Evolutionary conservation across 35 echinoderm and acorn worm species (phyloP).

Genomic region (Chiridota heheva): DNA sequence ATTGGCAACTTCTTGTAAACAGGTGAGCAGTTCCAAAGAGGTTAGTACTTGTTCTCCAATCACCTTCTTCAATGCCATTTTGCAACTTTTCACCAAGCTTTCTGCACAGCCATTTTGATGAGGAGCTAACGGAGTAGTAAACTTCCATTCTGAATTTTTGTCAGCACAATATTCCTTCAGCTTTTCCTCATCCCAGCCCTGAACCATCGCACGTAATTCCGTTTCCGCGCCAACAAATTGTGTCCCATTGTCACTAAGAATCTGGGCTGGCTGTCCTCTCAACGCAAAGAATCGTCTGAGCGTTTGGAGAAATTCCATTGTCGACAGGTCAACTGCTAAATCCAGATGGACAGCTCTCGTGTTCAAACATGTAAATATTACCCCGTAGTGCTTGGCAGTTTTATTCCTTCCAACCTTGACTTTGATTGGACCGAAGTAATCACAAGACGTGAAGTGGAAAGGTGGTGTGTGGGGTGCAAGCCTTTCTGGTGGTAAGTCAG

Average conservation of each 20-base stretch:
- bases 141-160: conserved; percentile 39
- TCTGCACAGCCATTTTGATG: conserved; percentile 75
- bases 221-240: conserved; percentile 66
- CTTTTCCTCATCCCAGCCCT: conserved; percentile 43
- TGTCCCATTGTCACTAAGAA: conserved; percentile 31
- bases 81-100: conserved; percentile 59
- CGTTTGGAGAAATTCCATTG: conserved; percentile 66
- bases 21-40: conserved; percentile 29
- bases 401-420: conserved; percentile 45
- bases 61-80: conserved; percentile 37
- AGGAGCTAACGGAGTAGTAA: conserved; percentile 29
- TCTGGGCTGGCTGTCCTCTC: conserved; percentile 20
- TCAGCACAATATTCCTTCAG: conserved; percentile 51
- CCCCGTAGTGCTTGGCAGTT: conserved; percentile 56
- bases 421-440: conserved; percentile 58
- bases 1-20: conserved; percentile 46
- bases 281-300: conserved; percentile 46
- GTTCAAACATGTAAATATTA: conserved; percentile 57
- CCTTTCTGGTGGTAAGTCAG: conserved; percentile 39
- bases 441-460: conserved; percentile 44
- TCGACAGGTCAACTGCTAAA: conserved; percentile 52
- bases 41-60: conserved; percentile 42
- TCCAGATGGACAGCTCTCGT: conserved; percentile 59
- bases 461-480: conserved; percentile 37
- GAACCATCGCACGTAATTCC: conserved; percentile 48